Conservation (phyloP, 1,140 invertebrate genomes). For the Drosophila arawakana region DNA sequence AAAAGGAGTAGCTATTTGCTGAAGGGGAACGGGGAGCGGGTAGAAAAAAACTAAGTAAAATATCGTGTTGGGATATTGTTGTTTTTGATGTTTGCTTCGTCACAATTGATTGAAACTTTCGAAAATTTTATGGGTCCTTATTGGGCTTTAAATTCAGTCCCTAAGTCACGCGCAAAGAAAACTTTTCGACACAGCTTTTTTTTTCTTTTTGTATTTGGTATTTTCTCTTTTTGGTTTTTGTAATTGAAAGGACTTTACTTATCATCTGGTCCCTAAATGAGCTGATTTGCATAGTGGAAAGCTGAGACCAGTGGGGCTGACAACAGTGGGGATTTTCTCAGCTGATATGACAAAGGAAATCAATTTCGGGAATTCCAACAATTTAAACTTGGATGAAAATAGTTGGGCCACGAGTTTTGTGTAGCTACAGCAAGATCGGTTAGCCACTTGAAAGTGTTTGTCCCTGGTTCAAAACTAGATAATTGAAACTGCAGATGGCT, state of each 20-base stretch:
- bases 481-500: constrained; percentile 67
- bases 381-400: constrained; percentile 54
- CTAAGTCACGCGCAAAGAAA: constrained; percentile 21
- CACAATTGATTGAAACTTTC: constrained; percentile 47
- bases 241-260: constrained; percentile 51
- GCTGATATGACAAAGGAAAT: constrained; percentile 56
- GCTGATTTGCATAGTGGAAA: constrained; percentile 40
- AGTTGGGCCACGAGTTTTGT: constrained; percentile 37
- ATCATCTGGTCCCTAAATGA: constrained; percentile 22
- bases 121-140: constrained; percentile 28
- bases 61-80: constrained; percentile 56
- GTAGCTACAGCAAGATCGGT: constrained; percentile 10
- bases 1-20: neutral
- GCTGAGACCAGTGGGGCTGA: constrained; percentile 21
- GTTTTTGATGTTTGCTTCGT: constrained; percentile 38
- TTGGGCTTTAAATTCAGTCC: constrained; percentile 19
- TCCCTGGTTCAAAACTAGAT: constrained; percentile 48
- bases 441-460: constrained; percentile 71
- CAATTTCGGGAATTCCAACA: constrained; percentile 64
- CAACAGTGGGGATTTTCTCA: constrained; percentile 14
- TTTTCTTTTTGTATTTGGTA: no score
- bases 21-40: neutral
- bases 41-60: constrained; percentile 54
- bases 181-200: constrained; percentile 30
- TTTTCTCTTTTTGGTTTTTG: neutral